These are phyloP conservation scores for Aplodontia rufa DNA, from an alignment of 2,113 vertebrate genomes.

Conservation along the genomic window DNA sequence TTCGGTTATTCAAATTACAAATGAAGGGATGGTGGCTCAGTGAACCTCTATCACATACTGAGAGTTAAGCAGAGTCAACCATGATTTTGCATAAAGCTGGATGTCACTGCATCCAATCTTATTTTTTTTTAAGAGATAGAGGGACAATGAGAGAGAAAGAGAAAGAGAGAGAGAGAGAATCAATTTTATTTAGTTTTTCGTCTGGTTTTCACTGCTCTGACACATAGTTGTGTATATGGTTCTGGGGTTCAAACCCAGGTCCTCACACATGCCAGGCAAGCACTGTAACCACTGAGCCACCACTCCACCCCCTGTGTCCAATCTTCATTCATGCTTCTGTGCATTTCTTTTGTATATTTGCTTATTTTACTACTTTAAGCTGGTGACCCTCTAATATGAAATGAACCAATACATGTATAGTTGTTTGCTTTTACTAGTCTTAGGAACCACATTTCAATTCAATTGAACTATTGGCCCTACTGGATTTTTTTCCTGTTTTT, in stretches of 20 bases:
- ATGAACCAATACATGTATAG: neutral
- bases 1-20: slow-evolving; percentile 45
- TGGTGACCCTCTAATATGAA: neutral
- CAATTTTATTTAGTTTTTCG: no score
- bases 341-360: neutral
- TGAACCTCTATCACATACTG: neutral
- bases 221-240: no score
- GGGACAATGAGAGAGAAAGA: no score
- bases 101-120: no score
- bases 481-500: neutral
- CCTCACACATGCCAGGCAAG: no score
- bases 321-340: neutral
- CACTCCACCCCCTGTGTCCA: neutral
- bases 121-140: no score
- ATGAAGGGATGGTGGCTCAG: neutral
- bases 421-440: neutral
- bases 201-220: no score
- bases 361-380: neutral
- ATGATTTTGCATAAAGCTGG: neutral
- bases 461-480: neutral
- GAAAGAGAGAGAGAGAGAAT: no score
- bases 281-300: no score
- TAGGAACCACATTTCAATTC: neutral
- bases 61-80: neutral
- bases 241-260: no score